Base-by-base conservation (phyloP, 1,140 invertebrate species). In the Heterodera carotae region DNA sequence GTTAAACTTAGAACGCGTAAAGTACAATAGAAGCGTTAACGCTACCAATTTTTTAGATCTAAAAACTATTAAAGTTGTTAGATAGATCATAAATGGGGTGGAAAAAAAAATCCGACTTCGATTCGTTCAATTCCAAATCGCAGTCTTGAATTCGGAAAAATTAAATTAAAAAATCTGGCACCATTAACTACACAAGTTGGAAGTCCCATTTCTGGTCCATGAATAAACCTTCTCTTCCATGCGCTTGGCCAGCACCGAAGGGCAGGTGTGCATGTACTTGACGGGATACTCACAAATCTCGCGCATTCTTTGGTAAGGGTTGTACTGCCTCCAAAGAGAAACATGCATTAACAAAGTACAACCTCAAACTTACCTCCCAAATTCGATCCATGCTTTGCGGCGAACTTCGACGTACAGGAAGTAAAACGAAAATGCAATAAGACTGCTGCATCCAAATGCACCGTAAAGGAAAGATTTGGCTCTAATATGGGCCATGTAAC, bases 211-310 rank as follows among this genome's bases (percentile, higher is more conserved):
- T n/a, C n/a, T n/a, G n/a, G n/a, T n/a, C n/a, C n/a, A n/a, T n/a
- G n/a, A n/a, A n/a, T 73, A 77, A 48, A 83, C 85, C 80, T 86
- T 86, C 82, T 86, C 85, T 48, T 83, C 82, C 72, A 81, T 75
- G 34, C 76, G 56, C 75, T 84, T 80, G 34, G 81, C 84, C 36
- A 86, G 66, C 56, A 83, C 85, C 34, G 71, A 79, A 15, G 85
- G 85, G 68, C 85, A 86, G 12, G 81, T 75, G 75, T 81, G 75
- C 76, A 86, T 77, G 78, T 86, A 86, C 33, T 76, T 80, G 53
- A 36, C 29, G 4, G 68, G 64, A 60, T 84, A 81, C 8, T 33
- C 73, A 68, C 85, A 86, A 68, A 86, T 86, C 71, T 86, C 83
- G 29, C 76, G 69, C 83, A 83, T 78, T 53, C 85, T 81, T 39